phyloP scores from a whole-genome alignment of 2,113 vertebrate genomes.

The Ceratotherium simum region DNA sequence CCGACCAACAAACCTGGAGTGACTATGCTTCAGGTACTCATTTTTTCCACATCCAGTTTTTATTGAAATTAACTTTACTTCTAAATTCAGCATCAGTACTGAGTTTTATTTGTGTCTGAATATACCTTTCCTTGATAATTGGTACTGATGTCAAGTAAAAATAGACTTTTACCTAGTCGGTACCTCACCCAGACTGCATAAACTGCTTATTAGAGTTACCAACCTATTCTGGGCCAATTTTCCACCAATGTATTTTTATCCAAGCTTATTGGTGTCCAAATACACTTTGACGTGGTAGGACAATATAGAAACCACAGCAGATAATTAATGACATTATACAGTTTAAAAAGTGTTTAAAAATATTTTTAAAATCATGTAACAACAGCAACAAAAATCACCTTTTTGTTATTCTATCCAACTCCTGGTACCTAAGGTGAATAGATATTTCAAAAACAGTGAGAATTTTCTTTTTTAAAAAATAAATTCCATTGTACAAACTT shows the following conservation, averaged over 20 bases:
- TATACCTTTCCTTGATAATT: constrained; percentile 82
- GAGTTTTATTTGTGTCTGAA: constrained; percentile 81
- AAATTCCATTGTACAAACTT: background rate
- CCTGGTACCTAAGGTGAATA: background rate
- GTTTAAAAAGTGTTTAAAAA: constrained; percentile 39
- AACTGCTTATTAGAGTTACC: constrained; percentile 81
- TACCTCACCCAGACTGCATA: constrained; percentile 68
- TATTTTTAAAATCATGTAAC: constrained; percentile 39
- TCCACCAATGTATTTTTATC: constrained; percentile 78
- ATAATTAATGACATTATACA: constrained; percentile 64
- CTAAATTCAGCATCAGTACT: constrained; percentile 75
- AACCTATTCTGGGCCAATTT: constrained; percentile 75
- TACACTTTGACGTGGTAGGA: constrained; percentile 59
- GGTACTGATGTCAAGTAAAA: constrained; percentile 81
- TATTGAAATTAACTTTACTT: constrained; percentile 78
- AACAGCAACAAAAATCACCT: constrained; percentile 50
- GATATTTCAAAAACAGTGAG: constrained; percentile 28
- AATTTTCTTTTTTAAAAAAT: background rate
- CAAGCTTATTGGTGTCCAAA: constrained; percentile 69
- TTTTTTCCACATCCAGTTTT: constrained; percentile 77
- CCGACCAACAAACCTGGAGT: constrained; percentile 57
- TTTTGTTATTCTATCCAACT: constrained; percentile 26
- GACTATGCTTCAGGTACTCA: constrained; percentile 61
- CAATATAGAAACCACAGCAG: constrained; percentile 72
- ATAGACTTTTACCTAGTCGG: constrained; percentile 77